Evolutionary conservation across 2,113 vertebrate genomes (phyloP), one percentile per base, ranked within the genome.

Genomic region (Corapipo altera): DNA sequence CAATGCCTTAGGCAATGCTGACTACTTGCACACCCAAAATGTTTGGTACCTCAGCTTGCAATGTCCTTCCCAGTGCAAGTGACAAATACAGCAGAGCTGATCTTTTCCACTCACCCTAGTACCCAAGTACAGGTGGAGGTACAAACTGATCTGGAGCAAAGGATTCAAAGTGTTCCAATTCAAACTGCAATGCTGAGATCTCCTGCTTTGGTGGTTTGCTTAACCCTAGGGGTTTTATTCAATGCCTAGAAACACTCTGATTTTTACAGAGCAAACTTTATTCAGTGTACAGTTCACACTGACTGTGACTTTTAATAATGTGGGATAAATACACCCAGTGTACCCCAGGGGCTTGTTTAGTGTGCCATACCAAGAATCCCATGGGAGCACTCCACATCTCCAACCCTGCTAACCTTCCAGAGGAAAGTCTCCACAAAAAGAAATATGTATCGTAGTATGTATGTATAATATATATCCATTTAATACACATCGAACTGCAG

Each of bases 291-390:
- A 48, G 21, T 15, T 81, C 41, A 70, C 30, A 55, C 3, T 43
- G 51, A 62, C 33, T 55, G 30, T 28, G 28, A 67, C 23, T 59
- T 78, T 64, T 20, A 55, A 21, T 9, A 82, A 21, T 4, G 15
- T 55, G 32, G 20, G 54, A 37, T 44, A 70, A 89, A 65, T 6
- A n/a, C 8, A 52, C 1, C 26, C 24, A 32, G 12, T 20, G 22
- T 19, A 66, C 5, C 3, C 14, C 61, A 71, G 0, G 0, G 37
- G 6, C 12, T 24, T 37, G 9, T 84, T 77, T 44, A 44, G 28
- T 22, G 9, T 35, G 20, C 41, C 22, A 17, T 28, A 39, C 7
- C 11, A 39, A 22, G 59, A 79, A 26, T 69, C 39, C 23, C 22
- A 20, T 23, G 30, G 15, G 12, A 75, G 10, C 7, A 76, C 9